Conservation (phyloP, 2,888 invertebrate species). For the Erebia epiphron region DNA sequence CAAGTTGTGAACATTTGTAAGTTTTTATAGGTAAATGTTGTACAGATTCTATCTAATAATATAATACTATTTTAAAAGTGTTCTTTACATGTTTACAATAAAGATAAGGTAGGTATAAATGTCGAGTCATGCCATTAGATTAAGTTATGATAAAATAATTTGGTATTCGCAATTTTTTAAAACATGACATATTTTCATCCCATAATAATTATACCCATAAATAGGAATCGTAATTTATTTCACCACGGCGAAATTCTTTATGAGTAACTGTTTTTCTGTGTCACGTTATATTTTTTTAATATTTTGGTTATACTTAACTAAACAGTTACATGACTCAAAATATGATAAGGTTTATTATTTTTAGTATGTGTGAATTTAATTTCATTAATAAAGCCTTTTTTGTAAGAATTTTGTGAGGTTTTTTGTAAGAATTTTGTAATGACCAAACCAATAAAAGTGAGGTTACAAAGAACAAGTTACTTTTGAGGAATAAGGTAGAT, state of each 20-base stretch:
- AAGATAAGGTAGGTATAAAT: constrained; percentile 57
- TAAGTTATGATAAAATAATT: constrained; percentile 54
- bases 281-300: too few species aligned
- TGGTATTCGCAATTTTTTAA: not conserved
- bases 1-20: constrained; percentile 70
- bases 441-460: constrained; percentile 17
- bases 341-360: not conserved
- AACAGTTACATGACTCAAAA: constrained; percentile 1
- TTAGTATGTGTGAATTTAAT: not conserved
- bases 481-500: not conserved
- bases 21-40: constrained; percentile 66
- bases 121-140: constrained; percentile 80
- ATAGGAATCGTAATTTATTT: too few species aligned
- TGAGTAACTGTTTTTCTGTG: too few species aligned
- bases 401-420: not conserved
- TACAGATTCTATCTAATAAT: constrained; percentile 61
- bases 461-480: constrained; percentile 24
- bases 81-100: constrained; percentile 43
- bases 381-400: not conserved
- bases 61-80: constrained; percentile 51
- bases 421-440: constrained; percentile 1
- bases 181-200: not conserved
- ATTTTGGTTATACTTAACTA: not conserved
- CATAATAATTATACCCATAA: too few species aligned
- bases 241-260: too few species aligned